Percentiles rank a stretch among this genome's conserved stretches.
These are phyloP conservation scores for Saccopteryx leptura DNA, from an alignment of 2,113 vertebrate genomes.

Conservation along the genomic window DNA sequence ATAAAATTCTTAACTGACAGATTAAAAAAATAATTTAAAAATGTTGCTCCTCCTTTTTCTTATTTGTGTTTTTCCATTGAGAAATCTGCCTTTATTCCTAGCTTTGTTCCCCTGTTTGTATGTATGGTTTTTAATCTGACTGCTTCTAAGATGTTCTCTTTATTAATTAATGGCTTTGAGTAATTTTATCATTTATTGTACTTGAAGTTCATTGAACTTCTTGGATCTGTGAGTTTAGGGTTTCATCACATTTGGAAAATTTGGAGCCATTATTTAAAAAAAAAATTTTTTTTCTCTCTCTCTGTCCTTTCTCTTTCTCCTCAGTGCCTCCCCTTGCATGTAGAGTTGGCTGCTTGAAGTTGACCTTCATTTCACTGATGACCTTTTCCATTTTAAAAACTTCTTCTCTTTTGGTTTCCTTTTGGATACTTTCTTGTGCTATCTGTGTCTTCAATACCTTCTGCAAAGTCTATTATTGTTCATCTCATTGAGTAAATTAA, in stretches of 20 bases:
- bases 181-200: conserved; percentile 37
- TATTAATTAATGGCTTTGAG: conserved; percentile 21
- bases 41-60: not conserved
- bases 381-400: not conserved
- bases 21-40: not conserved
- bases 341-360: not conserved
- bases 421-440: not conserved
- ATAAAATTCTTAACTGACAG: not conserved
- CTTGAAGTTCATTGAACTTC: not conserved
- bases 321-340: not conserved
- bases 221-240: not conserved
- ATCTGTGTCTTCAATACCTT: not conserved
- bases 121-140: not conserved
- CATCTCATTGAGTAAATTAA: not conserved
- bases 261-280: not conserved
- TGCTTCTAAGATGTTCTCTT: conserved; percentile 13
- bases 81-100: not conserved
- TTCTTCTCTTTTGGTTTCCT: not conserved
- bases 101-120: not conserved
- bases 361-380: not conserved
- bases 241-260: not conserved
- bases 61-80: not conserved
- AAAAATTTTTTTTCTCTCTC: not conserved
- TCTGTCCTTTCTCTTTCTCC: not conserved
- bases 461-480: not conserved